Evolutionary conservation across 2,113 vertebrate species (phyloP), one percentile per base, ranked within the genome.

Genomic region (Tenrec ecaudatus): DNA sequence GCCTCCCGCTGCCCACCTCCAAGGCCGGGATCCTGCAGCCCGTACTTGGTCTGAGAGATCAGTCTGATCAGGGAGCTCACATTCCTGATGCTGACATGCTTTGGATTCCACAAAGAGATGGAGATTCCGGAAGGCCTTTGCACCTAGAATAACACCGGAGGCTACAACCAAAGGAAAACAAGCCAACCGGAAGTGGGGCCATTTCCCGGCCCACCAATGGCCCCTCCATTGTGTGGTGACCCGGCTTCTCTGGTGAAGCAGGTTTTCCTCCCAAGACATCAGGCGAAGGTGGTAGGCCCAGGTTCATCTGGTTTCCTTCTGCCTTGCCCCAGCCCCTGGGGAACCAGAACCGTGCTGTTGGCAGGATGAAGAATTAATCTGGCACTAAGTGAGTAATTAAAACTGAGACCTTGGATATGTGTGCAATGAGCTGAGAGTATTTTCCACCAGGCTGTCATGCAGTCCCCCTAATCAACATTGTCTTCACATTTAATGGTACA

Each of bases 391-490:
- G 97, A 98, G 97, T 99, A 98, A 99, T 99, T 99, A 98, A 98
- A 98, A 98, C 98, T 98, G 98, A 99, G 98, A 94, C 96, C 96
- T 98, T 98, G 98, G 98, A 98, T 99, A 98, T 99, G 99, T 99
- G 98, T 96, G 95, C 98, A 99, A 98, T 86, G 98, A 98, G 98
- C 97, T 98, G 98, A 98, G 98, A 98, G 98, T 97, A 97, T 97
- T 98, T 98, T 98, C 98, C 98, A 97, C 96, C 79, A 75, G 83
- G 94, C 96, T 95, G 95, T 97, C 97, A 94, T 91, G 97, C 16
- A 0, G 95, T 96, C 97, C 94, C 94, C 96, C 97, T 98, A 98
- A 98, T 99, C 98, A 99, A 98, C 96, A 86, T 97, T 93, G 97
- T 98, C 98, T 97, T 96, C 98, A 98, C 96, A 93, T 96, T 98